Conservation (phyloP, 1,140 invertebrate species). For the Drosophila virilis region DNA sequence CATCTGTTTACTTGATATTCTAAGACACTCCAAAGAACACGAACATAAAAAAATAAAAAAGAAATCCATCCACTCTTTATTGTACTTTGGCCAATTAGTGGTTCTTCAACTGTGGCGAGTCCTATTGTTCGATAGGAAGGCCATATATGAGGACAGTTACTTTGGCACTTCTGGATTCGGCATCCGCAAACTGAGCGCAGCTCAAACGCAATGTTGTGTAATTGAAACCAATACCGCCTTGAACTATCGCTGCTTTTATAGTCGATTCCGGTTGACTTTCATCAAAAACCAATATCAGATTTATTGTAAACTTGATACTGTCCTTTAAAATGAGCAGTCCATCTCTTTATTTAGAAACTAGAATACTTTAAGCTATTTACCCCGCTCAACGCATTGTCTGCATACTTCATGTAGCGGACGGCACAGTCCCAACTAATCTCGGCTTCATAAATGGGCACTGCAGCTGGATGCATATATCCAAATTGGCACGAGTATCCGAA, state of each 20-base stretch:
- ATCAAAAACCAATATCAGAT: conserved; percentile 58
- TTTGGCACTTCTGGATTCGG: background rate
- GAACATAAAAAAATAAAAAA: background rate
- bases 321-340: conserved; percentile 4
- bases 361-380: conserved; percentile 16
- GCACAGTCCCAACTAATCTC: conserved; percentile 18
- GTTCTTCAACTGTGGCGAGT: conserved; percentile 79
- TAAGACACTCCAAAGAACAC: too few species aligned
- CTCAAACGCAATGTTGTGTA: conserved; percentile 45
- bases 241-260: conserved; percentile 24
- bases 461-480: conserved; percentile 31
- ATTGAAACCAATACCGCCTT: conserved; percentile 57
- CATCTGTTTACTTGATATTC: too few species aligned
- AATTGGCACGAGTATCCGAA: conserved; percentile 50
- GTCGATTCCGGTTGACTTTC: conserved; percentile 21
- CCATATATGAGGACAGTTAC: conserved; percentile 59
- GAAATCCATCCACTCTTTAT: too few species aligned
- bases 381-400: conserved; percentile 9
- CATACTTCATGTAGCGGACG: conserved; percentile 18
- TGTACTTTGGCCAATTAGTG: background rate
- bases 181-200: background rate
- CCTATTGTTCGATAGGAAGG: background rate
- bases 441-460: conserved; percentile 56
- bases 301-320: conserved; percentile 38
- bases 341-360: background rate